Percentiles rank a stretch among this genome's conserved stretches.
Evolutionary conservation across 1,140 invertebrate species (phyloP).

Genomic region (Arion vulgaris): DNA sequence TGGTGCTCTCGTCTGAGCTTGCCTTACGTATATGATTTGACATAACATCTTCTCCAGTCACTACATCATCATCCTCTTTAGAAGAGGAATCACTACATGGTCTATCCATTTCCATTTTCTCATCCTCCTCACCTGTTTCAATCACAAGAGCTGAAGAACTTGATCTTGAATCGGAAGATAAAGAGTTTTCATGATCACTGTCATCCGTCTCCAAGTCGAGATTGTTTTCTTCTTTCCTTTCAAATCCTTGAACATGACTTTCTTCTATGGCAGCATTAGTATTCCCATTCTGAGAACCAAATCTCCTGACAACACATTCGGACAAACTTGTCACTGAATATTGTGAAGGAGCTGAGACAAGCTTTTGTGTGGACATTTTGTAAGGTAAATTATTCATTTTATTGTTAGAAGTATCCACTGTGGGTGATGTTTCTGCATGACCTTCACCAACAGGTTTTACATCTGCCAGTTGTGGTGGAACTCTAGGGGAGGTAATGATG

Average conservation of each 20-base stretch:
- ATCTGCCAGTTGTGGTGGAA: background rate
- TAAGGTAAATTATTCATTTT: background rate
- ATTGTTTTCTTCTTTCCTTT: background rate
- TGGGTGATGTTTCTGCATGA: background rate
- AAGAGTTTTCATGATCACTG: slow-evolving; percentile 16
- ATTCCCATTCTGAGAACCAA: background rate
- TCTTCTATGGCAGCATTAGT: background rate
- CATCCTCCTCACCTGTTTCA: slow-evolving; percentile 35
- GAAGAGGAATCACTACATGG: background rate
- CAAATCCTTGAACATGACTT: background rate
- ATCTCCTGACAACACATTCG: background rate
- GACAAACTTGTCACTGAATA: background rate
- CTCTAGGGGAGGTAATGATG: slow-evolving; percentile 31
- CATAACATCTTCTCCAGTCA: background rate
- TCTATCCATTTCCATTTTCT: background rate
- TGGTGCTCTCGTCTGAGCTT: background rate
- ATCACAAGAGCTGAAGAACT: slow-evolving; percentile 30
- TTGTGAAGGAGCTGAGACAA: background rate
- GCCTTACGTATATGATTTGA: background rate
- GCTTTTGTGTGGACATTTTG: background rate
- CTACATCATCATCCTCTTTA: background rate
- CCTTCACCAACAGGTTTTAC: background rate
- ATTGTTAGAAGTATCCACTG: background rate
- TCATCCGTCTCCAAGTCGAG: slow-evolving; percentile 2
- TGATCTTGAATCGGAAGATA: slow-evolving; percentile 16